Evolutionary conservation across 2,888 invertebrate genomes (phyloP).

Genomic region (Brachyopa scutellaris): DNA sequence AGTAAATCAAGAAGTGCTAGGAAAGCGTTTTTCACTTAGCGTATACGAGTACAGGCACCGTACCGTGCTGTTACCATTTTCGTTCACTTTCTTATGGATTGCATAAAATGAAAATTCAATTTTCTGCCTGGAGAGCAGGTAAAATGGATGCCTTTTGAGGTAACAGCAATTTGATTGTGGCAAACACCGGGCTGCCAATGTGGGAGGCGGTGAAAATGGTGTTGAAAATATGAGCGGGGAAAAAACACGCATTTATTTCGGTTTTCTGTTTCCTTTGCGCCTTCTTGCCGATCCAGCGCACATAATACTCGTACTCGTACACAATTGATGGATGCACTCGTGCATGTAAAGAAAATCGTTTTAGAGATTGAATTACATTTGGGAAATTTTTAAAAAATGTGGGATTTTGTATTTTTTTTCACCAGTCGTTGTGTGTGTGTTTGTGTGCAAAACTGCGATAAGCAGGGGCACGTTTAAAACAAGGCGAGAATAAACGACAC

Average conservation of each 20-base stretch:
- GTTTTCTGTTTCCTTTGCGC: not conserved
- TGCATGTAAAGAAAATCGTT: slow-evolving; percentile 65
- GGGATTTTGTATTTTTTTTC: slow-evolving; percentile 23
- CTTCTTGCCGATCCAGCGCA: slow-evolving; percentile 53
- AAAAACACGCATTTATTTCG: slow-evolving; percentile 28
- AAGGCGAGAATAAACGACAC: slow-evolving; percentile 9
- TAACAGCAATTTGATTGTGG: slow-evolving; percentile 64
- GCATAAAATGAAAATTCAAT: slow-evolving; percentile 72
- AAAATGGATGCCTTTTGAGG: slow-evolving; percentile 53
- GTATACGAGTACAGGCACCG: not conserved
- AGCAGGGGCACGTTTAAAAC: slow-evolving; percentile 14
- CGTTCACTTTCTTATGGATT: slow-evolving; percentile 63
- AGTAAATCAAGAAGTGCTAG: slow-evolving; percentile 18
- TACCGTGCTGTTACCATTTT: slow-evolving; percentile 20
- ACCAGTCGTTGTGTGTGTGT: not conserved
- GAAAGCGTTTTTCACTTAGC: slow-evolving; percentile 46
- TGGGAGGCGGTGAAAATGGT: not conserved
- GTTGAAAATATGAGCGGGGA: slow-evolving; percentile 16
- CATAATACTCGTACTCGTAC: slow-evolving; percentile 12
- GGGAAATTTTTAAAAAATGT: slow-evolving; percentile 43
- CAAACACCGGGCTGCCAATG: slow-evolving; percentile 22
- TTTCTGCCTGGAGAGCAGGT: slow-evolving; percentile 62
- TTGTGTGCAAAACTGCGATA: slow-evolving; percentile 24
- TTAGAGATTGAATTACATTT: slow-evolving; percentile 67
- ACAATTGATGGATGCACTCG: slow-evolving; percentile 70